These are phyloP conservation scores for Cataglyphis rosenhaueri DNA, from an alignment of 2,888 invertebrate species.

Conservation along the genomic window DNA sequence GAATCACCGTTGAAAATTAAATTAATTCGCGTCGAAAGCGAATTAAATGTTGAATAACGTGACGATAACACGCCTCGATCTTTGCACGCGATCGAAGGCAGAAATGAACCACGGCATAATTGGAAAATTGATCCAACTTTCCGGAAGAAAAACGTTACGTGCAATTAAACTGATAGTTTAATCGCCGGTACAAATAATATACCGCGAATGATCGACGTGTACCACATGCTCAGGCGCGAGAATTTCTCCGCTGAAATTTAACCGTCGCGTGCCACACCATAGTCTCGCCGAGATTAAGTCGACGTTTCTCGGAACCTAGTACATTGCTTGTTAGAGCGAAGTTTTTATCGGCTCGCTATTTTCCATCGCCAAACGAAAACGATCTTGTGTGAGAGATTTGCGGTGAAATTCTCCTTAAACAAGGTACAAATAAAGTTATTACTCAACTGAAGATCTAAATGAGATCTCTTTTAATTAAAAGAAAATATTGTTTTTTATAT, in stretches of 20 bases:
- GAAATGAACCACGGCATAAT: constrained; percentile 25
- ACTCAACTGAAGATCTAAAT: background rate
- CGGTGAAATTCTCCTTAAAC: background rate
- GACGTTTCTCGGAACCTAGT: constrained; percentile 50
- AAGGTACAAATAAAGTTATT: background rate
- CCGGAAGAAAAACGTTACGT: constrained; percentile 40
- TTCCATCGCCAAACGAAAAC: constrained; percentile 20
- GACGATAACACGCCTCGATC: constrained; percentile 3
- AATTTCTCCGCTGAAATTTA: constrained; percentile 42
- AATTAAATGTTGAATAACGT: background rate
- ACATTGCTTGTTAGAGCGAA: constrained; percentile 45
- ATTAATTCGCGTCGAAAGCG: constrained; percentile 26
- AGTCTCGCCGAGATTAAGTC: constrained; percentile 58
- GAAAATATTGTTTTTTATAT: background rate
- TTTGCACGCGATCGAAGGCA: constrained; percentile 38
- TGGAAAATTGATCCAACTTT: constrained; percentile 31
- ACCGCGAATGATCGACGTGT: constrained; percentile 23
- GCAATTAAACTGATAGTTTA: constrained; percentile 46
- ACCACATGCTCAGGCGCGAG: constrained; percentile 19
- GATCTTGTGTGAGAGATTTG: background rate
- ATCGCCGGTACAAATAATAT: constrained; percentile 39
- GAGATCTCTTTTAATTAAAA: background rate
- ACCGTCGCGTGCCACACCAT: constrained; percentile 55
- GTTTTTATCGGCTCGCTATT: constrained; percentile 54
- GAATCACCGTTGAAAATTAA: constrained; percentile 8